Evolutionary conservation across 2,113 vertebrate species (phyloP).

Genomic region (western clawed frog (Xenopus tropicalis)): UCB_Xtro_10.0 CM004446.2:16741001-16741500

Average conservation of each 20-base stretch:
- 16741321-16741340: slow-evolving; percentile 1
- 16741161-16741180: no score
- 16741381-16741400: slow-evolving; percentile 6
- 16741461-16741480: background rate
- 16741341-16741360: slow-evolving; percentile 17
- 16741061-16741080: no score
- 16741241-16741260: background rate
- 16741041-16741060: no score
- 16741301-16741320: background rate
- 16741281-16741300: slow-evolving; percentile 22
- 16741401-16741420: background rate
- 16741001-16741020: no score
- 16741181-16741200: no score
- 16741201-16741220: no score
- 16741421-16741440: background rate
- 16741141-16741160: no score
- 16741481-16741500: slow-evolving; percentile 21
- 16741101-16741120: no score
- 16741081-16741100: no score
- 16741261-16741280: background rate
- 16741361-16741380: slow-evolving; percentile 29
- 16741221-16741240: slow-evolving; percentile 9
- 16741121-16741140: no score
- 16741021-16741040: no score
- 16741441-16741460: background rate